phyloP scores from a whole-genome alignment of 2,113 vertebrate genomes.

The Spilogale gracilis region DNA sequence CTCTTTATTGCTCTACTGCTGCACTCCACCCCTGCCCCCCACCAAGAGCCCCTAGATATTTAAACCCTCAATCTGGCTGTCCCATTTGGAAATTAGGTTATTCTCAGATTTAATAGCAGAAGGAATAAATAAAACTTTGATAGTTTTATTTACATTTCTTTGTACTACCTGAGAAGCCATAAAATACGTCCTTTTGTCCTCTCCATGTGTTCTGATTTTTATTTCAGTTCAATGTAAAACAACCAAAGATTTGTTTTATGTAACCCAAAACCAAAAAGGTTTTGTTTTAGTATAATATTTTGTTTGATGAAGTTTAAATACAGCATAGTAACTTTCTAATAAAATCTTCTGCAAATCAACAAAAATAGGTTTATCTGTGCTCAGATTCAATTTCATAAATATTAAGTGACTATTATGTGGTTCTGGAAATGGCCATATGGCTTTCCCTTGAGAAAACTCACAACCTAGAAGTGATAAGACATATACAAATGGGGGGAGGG shows the following conservation, averaged over 20 bases:
- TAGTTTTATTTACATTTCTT: not conserved
- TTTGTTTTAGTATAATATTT: not conserved
- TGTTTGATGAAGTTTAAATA: conserved; percentile 20
- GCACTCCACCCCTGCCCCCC: rapidly evolving
- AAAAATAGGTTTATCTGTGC: conserved; percentile 14
- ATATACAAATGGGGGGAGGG: not conserved
- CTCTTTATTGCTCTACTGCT: not conserved
- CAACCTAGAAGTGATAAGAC: not conserved
- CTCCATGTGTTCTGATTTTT: not conserved
- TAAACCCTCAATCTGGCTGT: not conserved
- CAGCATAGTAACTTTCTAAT: not conserved
- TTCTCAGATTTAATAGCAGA: not conserved
- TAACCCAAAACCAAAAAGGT: not conserved
- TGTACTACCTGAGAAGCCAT: not conserved
- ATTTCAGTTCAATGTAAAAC: not conserved
- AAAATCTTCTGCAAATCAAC: not conserved
- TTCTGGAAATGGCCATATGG: not conserved
- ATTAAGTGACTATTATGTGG: not conserved
- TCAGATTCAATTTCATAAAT: conserved; percentile 33
- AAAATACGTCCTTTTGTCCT: not conserved
- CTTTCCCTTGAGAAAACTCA: not conserved
- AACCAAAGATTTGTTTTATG: not conserved
- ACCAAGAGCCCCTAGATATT: not conserved
- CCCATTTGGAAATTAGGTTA: conserved; percentile 21
- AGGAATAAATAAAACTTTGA: not conserved